Conservation (phyloP, 1,140 invertebrate genomes). For the Halyomorpha halys region DNA sequence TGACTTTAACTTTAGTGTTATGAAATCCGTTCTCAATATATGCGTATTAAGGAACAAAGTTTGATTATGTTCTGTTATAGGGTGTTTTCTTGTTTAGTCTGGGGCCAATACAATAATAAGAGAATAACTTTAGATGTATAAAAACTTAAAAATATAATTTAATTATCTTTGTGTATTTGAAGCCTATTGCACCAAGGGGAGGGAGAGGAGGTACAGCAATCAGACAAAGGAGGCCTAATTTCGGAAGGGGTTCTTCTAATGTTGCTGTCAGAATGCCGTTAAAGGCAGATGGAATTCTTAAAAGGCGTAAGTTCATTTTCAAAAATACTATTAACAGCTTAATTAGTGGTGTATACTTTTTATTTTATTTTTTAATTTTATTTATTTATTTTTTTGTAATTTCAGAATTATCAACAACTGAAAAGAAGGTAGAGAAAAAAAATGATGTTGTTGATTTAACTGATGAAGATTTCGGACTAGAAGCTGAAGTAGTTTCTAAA, state of each 20-base stretch:
- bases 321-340: background rate
- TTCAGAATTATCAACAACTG: no score
- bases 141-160: no score
- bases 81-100: no score
- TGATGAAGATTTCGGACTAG: conserved; percentile 37
- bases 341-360: background rate
- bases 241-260: background rate
- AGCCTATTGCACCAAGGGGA: background rate
- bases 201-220: conserved; percentile 1
- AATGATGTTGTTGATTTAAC: conserved; percentile 28
- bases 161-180: no score
- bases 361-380: background rate
- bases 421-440: no score
- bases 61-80: no score
- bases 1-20: no score
- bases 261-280: background rate
- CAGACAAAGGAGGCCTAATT: background rate
- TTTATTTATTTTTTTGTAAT: background rate
- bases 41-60: no score
- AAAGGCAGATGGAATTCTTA: background rate
- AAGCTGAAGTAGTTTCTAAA: conserved; percentile 34
- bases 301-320: background rate
- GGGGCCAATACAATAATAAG: no score
- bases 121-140: no score
- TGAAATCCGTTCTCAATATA: no score